Evolutionary conservation across 2,113 vertebrate genomes (phyloP).

Genomic region (Tenebrosternarchus preto): DNA sequence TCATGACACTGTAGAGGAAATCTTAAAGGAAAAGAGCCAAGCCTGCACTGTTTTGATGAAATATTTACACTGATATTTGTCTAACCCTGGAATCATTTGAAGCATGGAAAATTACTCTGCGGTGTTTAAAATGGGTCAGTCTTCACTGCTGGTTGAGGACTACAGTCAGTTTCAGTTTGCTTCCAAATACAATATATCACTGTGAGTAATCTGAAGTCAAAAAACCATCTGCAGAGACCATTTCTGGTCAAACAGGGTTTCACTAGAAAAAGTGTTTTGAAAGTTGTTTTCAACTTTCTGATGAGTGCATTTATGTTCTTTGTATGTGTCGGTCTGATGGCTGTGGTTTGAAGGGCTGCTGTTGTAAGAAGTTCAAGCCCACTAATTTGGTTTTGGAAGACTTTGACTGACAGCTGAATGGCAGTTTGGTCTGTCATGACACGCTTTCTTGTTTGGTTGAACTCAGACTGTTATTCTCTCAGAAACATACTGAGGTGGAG

Average conservation of each 20-base stretch:
- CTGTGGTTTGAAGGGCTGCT: neutral
- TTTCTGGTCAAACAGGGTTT: neutral
- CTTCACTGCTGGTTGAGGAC: neutral
- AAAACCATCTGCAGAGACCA: neutral
- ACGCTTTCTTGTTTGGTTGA: slow-evolving; percentile 60
- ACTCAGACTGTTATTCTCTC: slow-evolving; percentile 61
- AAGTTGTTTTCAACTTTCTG: slow-evolving; percentile 33
- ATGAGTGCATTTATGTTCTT: slow-evolving; percentile 20
- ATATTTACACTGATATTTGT: neutral
- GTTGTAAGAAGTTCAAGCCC: slow-evolving; percentile 43
- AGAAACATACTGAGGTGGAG: slow-evolving; percentile 55
- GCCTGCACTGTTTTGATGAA: neutral
- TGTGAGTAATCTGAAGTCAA: slow-evolving; percentile 15
- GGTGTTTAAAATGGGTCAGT: slow-evolving; percentile 18
- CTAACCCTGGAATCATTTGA: slow-evolving; percentile 6
- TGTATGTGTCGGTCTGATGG: slow-evolving; percentile 11
- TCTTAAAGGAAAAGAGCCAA: neutral
- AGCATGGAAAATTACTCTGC: slow-evolving; percentile 3
- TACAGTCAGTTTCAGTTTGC: slow-evolving; percentile 2
- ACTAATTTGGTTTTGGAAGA: slow-evolving; percentile 56
- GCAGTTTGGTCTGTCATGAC: slow-evolving; percentile 55
- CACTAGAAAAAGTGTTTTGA: slow-evolving; percentile 20
- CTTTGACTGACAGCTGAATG: slow-evolving; percentile 60
- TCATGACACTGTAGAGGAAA: neutral
- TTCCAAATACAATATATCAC: slow-evolving; percentile 16